Evolutionary conservation across 2,113 vertebrate genomes (phyloP).

Genomic region (western clawed frog (Xenopus tropicalis)): DNA sequence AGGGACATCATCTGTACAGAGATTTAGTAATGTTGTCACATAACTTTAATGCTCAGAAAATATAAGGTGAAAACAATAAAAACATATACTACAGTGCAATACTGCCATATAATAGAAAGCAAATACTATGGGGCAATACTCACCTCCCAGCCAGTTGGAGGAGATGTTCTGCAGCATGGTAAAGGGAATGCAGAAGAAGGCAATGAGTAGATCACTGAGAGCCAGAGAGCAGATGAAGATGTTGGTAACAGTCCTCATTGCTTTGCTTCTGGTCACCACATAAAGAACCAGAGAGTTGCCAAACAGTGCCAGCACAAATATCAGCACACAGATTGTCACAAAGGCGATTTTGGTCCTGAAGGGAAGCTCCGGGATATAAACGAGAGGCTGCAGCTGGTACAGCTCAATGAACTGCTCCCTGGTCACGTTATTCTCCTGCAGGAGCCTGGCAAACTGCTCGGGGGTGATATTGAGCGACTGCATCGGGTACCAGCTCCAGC

Average conservation of each 20-base stretch:
- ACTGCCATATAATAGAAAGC: too few species aligned
- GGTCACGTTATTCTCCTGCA: constrained; percentile 65
- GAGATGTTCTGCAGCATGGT: constrained; percentile 69
- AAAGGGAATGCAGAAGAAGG: constrained; percentile 72
- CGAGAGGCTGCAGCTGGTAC: constrained; percentile 63
- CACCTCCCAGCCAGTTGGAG: constrained; percentile 68
- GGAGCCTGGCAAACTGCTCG: constrained; percentile 60
- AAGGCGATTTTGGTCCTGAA: constrained; percentile 58
- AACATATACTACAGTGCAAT: too few species aligned
- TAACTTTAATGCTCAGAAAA: too few species aligned
- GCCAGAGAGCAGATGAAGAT: constrained; percentile 73
- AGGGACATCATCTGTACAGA: too few species aligned
- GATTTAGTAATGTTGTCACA: too few species aligned
- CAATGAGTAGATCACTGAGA: constrained; percentile 70
- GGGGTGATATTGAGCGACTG: constrained; percentile 64
- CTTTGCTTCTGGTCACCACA: constrained; percentile 65
- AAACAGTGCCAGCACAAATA: constrained; percentile 66
- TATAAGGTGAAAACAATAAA: too few species aligned
- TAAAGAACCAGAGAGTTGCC: constrained; percentile 69
- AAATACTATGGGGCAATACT: constrained; percentile 14
- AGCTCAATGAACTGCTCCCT: constrained; percentile 66
- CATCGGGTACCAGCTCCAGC: constrained; percentile 45
- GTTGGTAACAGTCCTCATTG: constrained; percentile 69
- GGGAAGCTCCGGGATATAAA: constrained; percentile 66
- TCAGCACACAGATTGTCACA: constrained; percentile 56